Conservation (phyloP, 2,888 invertebrate species). For the Mantis religiosa region DNA sequence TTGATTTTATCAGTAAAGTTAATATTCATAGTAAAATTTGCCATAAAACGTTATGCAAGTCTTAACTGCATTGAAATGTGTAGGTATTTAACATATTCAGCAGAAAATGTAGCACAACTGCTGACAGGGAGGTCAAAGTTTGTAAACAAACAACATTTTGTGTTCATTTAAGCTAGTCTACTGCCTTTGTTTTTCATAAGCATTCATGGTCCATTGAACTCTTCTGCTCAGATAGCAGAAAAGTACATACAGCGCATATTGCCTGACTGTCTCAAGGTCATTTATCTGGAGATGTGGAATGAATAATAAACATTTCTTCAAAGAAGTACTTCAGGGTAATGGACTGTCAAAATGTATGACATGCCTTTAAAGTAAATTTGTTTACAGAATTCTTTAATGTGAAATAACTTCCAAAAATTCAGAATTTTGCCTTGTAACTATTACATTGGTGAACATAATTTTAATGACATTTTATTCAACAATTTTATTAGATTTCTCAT, state of each 20-base stretch:
- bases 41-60: background rate
- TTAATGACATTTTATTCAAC: too few species aligned
- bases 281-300: too few species aligned
- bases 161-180: background rate
- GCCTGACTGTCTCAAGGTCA: background rate
- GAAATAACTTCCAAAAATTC: too few species aligned
- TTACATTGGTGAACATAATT: too few species aligned
- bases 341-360: too few species aligned
- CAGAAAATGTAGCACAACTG: background rate
- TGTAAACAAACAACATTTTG: background rate
- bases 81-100: background rate
- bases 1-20: background rate
- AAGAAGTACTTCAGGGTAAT: too few species aligned
- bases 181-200: background rate
- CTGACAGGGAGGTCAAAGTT: background rate
- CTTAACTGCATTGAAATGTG: background rate
- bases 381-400: too few species aligned
- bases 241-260: background rate
- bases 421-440: too few species aligned
- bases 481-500: too few species aligned
- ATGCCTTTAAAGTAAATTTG: too few species aligned
- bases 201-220: background rate
- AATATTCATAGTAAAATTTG: background rate
- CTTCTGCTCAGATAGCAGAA: background rate
- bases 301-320: too few species aligned